Evolutionary conservation across 2,888 invertebrate genomes (phyloP).

Genomic region (Volucella inflata): DNA sequence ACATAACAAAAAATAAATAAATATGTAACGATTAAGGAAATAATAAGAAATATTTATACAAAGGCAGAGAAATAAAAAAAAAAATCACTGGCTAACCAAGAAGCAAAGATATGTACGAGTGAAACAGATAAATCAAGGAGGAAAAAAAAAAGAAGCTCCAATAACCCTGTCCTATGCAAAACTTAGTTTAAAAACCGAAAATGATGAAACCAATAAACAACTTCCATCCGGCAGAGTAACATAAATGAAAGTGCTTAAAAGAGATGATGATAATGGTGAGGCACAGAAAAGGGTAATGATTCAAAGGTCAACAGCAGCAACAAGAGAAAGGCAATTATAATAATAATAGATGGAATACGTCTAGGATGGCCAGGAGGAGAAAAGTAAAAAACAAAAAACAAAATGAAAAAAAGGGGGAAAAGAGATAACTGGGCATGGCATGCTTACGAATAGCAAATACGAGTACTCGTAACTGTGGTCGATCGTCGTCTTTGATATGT

Average conservation of each 20-base stretch:
- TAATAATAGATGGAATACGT: too few relatives aligned
- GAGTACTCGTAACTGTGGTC: constrained; percentile 42
- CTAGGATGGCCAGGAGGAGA: too few relatives aligned
- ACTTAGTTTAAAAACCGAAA: constrained; percentile 5
- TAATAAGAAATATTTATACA: constrained; percentile 47
- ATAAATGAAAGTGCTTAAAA: constrained; percentile 46
- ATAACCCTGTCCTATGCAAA: constrained; percentile 51
- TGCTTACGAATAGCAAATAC: constrained; percentile 35
- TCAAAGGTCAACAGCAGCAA: constrained; percentile 56
- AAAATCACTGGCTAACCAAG: constrained; percentile 65
- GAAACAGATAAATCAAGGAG: constrained; percentile 44
- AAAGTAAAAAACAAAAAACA: background rate
- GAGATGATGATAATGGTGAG: constrained; percentile 51
- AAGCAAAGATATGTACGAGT: constrained; percentile 52
- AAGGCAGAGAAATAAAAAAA: constrained; percentile 26
- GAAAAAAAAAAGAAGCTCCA: constrained; percentile 54
- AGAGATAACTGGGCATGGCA: background rate
- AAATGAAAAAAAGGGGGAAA: constrained; percentile 1
- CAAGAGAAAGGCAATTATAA: background rate
- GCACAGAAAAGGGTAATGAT: constrained; percentile 18
- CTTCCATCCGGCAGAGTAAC: constrained; percentile 41
- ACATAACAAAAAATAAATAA: constrained; percentile 35
- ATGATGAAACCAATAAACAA: constrained; percentile 40
- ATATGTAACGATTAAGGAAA: constrained; percentile 9
- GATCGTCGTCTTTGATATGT: constrained; percentile 41